Conservation (phyloP, 1,140 invertebrate genomes). For the Arion vulgaris region DNA sequence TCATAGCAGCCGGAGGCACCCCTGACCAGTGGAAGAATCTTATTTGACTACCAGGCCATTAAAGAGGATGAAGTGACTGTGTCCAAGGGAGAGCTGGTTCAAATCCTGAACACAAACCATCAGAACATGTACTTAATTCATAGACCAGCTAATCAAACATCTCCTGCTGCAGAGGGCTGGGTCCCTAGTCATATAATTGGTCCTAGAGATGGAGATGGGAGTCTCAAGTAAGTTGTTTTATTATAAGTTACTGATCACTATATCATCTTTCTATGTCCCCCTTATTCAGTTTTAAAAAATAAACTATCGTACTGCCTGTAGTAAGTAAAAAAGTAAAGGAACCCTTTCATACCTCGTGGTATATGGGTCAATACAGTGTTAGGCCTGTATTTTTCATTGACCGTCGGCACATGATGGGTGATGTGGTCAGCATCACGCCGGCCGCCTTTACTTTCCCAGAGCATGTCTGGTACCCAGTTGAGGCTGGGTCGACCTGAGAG, state of each 20-base stretch:
- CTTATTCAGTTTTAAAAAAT: slow-evolving; percentile 1
- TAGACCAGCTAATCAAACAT: slow-evolving; percentile 68
- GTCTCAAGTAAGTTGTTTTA: slow-evolving; percentile 54
- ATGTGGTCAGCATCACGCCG: no score
- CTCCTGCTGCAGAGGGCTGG: slow-evolving; percentile 77
- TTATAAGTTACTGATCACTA: neutral
- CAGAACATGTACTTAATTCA: slow-evolving; percentile 71
- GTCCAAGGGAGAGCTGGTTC: slow-evolving; percentile 72
- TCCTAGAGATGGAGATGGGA: slow-evolving; percentile 62
- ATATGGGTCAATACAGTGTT: no score
- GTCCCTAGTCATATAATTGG: slow-evolving; percentile 78
- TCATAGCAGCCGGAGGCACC: neutral
- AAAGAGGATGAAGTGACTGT: slow-evolving; percentile 74
- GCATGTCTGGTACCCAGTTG: no score
- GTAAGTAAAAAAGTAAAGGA: no score
- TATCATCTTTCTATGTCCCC: neutral
- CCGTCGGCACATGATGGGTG: no score
- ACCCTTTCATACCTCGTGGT: no score
- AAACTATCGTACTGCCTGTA: no score
- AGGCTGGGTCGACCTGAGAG: no score
- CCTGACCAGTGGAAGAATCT: slow-evolving; percentile 56
- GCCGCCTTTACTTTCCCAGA: no score
- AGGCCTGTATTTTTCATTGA: no score
- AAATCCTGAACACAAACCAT: slow-evolving; percentile 69
- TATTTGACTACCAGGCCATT: slow-evolving; percentile 72